phyloP scores from a whole-genome alignment of 2,888 invertebrate genomes.

The Eucera pruinosa region DNA sequence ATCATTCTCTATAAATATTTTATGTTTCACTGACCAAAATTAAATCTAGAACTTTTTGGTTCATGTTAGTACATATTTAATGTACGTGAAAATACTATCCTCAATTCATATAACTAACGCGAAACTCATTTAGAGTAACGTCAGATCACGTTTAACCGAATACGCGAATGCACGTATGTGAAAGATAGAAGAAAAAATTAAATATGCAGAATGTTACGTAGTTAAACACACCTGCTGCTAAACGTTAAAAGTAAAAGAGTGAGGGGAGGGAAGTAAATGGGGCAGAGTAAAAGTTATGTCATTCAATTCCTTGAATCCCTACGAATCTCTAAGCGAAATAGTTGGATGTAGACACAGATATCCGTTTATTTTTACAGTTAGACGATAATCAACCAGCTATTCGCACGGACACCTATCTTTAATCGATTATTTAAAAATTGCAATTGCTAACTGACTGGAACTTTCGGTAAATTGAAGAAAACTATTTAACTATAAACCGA shows the following conservation, averaged over 20 bases:
- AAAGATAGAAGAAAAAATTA: constrained; percentile 61
- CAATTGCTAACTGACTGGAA: too few species aligned
- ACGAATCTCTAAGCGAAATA: constrained; percentile 31
- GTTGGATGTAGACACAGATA: constrained; percentile 18
- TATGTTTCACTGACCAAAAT: not conserved
- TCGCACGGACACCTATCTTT: not conserved
- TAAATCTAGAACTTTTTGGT: constrained; percentile 13
- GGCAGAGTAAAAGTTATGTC: constrained; percentile 67
- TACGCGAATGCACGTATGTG: constrained; percentile 36
- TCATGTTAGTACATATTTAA: not conserved
- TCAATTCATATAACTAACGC: not conserved
- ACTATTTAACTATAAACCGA: too few species aligned
- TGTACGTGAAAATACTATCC: constrained; percentile 4
- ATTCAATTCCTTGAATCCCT: constrained; percentile 67
- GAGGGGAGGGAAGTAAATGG: constrained; percentile 38
- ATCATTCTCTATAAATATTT: not conserved
- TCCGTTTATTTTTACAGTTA: constrained; percentile 28
- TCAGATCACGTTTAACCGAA: constrained; percentile 54
- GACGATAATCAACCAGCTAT: not conserved
- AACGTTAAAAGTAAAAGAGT: constrained; percentile 32
- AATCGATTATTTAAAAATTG: too few species aligned
- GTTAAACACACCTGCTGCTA: constrained; percentile 66
- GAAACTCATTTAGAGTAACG: constrained; percentile 31
- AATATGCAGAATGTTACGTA: constrained; percentile 64
- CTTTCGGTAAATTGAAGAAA: too few species aligned